A percentile compares a stretch with the other conserved stretches of the same genome.
Conservation (phyloP, 2,888 invertebrate genomes). For the Orthosia gothica region DNA sequence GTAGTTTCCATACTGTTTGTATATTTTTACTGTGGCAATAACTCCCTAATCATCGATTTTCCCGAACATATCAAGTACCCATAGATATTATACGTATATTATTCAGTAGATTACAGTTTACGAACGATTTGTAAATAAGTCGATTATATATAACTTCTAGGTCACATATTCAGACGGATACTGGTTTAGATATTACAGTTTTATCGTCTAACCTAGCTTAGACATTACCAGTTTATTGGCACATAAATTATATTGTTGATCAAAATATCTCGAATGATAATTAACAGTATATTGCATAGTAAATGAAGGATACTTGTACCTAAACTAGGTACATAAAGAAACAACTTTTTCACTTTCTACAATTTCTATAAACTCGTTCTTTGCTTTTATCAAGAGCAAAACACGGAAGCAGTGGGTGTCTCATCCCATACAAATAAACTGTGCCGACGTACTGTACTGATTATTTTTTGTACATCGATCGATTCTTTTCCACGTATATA, state of each 20-base stretch:
- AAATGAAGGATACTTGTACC: too few relatives aligned
- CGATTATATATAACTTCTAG: conserved; percentile 26
- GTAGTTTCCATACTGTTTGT: too few relatives aligned
- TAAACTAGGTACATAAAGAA: too few relatives aligned
- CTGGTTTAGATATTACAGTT: neutral
- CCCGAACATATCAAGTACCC: conserved; percentile 58
- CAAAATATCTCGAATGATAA: neutral
- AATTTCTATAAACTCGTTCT: too few relatives aligned
- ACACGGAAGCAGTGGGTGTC: too few relatives aligned
- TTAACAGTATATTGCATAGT: neutral
- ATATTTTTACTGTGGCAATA: too few relatives aligned
- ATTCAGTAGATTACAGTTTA: conserved; percentile 33
- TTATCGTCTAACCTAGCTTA: neutral
- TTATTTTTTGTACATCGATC: too few relatives aligned
- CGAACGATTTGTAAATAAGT: conserved; percentile 19
- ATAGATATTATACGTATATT: conserved; percentile 32
- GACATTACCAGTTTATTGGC: neutral
- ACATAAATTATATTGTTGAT: neutral
- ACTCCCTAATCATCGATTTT: conserved; percentile 32
- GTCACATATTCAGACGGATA: conserved; percentile 42
- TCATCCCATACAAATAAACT: too few relatives aligned
- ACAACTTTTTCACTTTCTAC: too few relatives aligned
- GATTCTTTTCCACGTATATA: too few relatives aligned
- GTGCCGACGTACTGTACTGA: too few relatives aligned
- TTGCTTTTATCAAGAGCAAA: too few relatives aligned